A percentile compares a stretch with the other conserved stretches of the same genome.
phyloP scores from a whole-genome alignment of 1,140 invertebrate species.

The Phocides pigmalion region DNA sequence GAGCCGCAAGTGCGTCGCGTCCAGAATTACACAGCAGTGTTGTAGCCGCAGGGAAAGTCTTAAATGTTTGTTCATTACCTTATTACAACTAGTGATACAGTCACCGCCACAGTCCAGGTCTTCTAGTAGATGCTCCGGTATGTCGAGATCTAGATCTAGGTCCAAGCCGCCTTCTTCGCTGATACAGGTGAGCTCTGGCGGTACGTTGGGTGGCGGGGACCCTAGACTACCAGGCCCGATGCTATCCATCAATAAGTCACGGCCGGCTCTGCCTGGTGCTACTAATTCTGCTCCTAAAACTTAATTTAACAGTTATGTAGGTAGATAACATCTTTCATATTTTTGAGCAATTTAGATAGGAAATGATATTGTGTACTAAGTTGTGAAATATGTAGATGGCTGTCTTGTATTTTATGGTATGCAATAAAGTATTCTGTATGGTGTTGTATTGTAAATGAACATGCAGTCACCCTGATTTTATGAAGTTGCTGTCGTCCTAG shows the following conservation, averaged over 20 bases:
- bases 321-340: not conserved
- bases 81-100: conserved; percentile 95
- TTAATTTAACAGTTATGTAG: conserved; percentile 28
- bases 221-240: conserved; percentile 71
- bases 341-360: too few relatives aligned
- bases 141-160: conserved; percentile 87
- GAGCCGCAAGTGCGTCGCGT: too few relatives aligned
- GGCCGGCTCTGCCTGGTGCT: conserved; percentile 64
- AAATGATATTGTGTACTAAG: too few relatives aligned
- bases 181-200: conserved; percentile 93
- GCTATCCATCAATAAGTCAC: conserved; percentile 66
- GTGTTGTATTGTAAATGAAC: too few relatives aligned
- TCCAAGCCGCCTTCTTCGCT: conserved; percentile 94
- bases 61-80: conserved; percentile 85
- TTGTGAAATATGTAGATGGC: too few relatives aligned
- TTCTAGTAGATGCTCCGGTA: conserved; percentile 92
- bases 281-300: conserved; percentile 84
- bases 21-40: too few relatives aligned
- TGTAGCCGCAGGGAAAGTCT: too few relatives aligned
- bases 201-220: conserved; percentile 72
- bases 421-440: too few relatives aligned
- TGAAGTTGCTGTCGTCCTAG: too few relatives aligned
- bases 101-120: conserved; percentile 93
- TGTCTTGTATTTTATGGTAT: too few relatives aligned
- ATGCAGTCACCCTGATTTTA: too few relatives aligned